Evolutionary conservation across 2,888 invertebrate genomes (phyloP), one percentile per base, ranked within the genome.

Genomic region (Clistopyga incitator): DNA sequence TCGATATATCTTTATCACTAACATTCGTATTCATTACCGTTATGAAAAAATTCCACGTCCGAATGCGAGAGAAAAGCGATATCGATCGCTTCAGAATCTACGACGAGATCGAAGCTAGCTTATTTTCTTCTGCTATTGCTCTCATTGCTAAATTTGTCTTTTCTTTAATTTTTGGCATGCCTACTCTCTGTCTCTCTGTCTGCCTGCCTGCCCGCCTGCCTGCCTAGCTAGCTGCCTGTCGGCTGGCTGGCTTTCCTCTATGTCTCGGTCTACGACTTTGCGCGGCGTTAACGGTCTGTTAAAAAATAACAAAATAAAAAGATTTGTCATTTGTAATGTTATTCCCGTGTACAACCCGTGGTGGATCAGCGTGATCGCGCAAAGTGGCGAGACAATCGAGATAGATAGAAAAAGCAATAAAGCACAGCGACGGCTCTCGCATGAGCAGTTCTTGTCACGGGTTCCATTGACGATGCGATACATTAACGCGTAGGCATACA

Each of bases 401-500:
- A 45, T 15, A 72, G 18, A 47, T n/a, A 61, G 68, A 67, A 42
- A 59, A 72, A 42, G 23, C 20, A 50, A 68, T 50, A 56, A 52
- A 71, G 74, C 81, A 52, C 78, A 23, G 80, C 75, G 74, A 81
- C 81, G 77, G 77, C 76, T 74, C 29, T 82, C 85, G 83, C 82
- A 87, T 79, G 56, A 78, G 75, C 64, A 77, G 74, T 82, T 77
- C 71, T 86, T 85, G 74, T 65, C 65, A 71, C 76, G 76, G 67
- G 70, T 71, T 52, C 61, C 18, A 76, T 80, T 83, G 83, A 83
- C 83, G 83, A 76, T 79, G 79, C 71, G 74, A 81, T 68, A 75
- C 52, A 80, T 82, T 83, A 81, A 88, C 84, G 87, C 89, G 88
- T 89, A 92, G 92, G 92, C 92, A 93, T 89, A 89, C 93, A 89